Percentiles rank a stretch among this genome's conserved stretches.
Conservation (phyloP, 2,888 invertebrate genomes). For the Erebia epiphron region DNA sequence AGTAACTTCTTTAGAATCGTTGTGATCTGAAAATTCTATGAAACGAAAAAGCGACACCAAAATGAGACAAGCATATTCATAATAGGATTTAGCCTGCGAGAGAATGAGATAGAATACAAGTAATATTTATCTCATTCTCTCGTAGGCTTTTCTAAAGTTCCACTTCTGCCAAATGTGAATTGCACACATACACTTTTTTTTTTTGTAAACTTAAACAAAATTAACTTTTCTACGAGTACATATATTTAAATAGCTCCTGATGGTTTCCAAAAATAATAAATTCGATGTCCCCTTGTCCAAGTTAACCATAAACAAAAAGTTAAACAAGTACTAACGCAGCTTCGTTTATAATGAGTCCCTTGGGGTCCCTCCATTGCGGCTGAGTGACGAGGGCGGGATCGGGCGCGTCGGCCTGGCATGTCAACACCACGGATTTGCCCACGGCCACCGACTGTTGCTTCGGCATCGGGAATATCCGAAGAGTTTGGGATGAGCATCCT, state of each 20-base stretch:
- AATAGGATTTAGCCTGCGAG: no score
- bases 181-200: no score
- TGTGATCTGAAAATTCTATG: no score
- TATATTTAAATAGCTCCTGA: background rate
- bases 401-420: constrained; percentile 88
- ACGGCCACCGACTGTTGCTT: constrained; percentile 88
- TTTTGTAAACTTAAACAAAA: background rate
- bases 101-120: no score
- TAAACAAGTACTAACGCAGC: constrained; percentile 81
- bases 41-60: no score
- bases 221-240: background rate
- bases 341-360: constrained; percentile 86
- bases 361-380: constrained; percentile 91
- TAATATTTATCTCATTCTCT: no score
- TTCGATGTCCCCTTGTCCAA: background rate
- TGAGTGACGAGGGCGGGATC: constrained; percentile 87
- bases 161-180: no score
- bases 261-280: constrained; percentile 1
- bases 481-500: constrained; percentile 75
- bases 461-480: constrained; percentile 88
- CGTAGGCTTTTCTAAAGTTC: no score
- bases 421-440: constrained; percentile 89
- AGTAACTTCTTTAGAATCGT: no score
- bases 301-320: constrained; percentile 14
- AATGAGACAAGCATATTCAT: no score